phyloP scores from a whole-genome alignment of 2,888 invertebrate genomes.

The Meloe dianella region DNA sequence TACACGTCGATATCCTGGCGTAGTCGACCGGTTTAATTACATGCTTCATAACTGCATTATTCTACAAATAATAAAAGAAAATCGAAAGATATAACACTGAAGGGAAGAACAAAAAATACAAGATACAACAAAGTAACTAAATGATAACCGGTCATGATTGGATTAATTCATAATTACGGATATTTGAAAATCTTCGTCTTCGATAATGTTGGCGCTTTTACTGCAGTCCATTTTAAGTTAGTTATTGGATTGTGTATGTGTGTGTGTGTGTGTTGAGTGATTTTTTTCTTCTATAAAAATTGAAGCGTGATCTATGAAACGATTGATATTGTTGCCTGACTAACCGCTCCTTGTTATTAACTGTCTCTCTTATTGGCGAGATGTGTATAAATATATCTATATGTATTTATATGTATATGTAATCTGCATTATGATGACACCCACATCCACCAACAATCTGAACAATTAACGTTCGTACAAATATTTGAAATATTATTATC shows the following conservation, averaged over 20 bases:
- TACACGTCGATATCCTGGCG: conserved; percentile 21
- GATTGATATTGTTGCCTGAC: conserved; percentile 2
- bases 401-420: neutral
- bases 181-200: conserved; percentile 16
- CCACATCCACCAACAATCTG: conserved; percentile 37
- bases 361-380: neutral
- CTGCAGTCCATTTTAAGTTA: neutral
- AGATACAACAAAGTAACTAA: neutral
- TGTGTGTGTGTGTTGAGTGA: neutral
- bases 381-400: neutral
- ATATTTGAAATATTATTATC: conserved; percentile 59
- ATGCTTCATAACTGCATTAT: conserved; percentile 22
- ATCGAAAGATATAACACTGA: neutral
- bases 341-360: conserved; percentile 9
- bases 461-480: conserved; percentile 55
- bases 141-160: conserved; percentile 15
- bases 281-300: neutral
- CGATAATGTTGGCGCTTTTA: neutral
- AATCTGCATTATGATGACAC: conserved; percentile 23
- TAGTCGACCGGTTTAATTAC: conserved; percentile 20
- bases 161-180: conserved; percentile 25
- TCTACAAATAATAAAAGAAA: conserved; percentile 13
- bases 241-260: neutral
- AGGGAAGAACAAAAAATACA: neutral
- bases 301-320: conserved; percentile 7